Evolutionary conservation across 2,888 invertebrate genomes (phyloP), one percentile per base, ranked within the genome.

Genomic region (Ectropis crepuscularia): DNA sequence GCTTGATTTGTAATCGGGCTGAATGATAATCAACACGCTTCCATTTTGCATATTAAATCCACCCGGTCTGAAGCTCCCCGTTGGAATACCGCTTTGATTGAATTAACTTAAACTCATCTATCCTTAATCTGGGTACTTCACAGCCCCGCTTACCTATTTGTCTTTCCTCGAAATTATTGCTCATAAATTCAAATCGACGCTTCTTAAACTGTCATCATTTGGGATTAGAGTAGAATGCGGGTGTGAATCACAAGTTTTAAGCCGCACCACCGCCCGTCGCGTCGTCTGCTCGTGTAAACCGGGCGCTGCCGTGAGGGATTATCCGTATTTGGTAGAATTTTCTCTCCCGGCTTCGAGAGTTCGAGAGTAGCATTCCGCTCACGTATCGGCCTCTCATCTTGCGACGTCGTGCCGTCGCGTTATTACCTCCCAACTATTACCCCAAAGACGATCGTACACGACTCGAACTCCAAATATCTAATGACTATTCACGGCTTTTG

Each of bases 381-480:
- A 91, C 92, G 92, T 90, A 80, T 74, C 75, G 74, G 80, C 78
- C 83, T 85, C 85, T 88, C 89, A 85, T 89, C 88, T 87, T 81
- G 81, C 80, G 82, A 76, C 82, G 86, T 86, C 86, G 85, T 82
- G 80, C 80, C 85, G 82, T 79, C 85, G 80, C 80, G 85, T 87
- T 89, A 89, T 90, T 89, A 89, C 88, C 82, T 85, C 81, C 76
- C 85, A 82, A 87, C 88, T 85, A 86, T 87, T 86, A 82, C 85
- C 73, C 77, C 77, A 74, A 71, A 72, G 72, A 73, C 77, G 72
- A 68, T 70, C 75, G 75, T 76, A 75, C 76, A 75, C 72, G 76
- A 80, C 70, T 78, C 78, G 73, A 78, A 75, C 74, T 73, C 73
- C 72, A 79, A 81, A 80, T 78, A 77, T 74, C 69, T 72, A 72